These are phyloP conservation scores for Hydraecia micacea DNA, from an alignment of 2,888 invertebrate genomes.

Conservation along the genomic window DNA sequence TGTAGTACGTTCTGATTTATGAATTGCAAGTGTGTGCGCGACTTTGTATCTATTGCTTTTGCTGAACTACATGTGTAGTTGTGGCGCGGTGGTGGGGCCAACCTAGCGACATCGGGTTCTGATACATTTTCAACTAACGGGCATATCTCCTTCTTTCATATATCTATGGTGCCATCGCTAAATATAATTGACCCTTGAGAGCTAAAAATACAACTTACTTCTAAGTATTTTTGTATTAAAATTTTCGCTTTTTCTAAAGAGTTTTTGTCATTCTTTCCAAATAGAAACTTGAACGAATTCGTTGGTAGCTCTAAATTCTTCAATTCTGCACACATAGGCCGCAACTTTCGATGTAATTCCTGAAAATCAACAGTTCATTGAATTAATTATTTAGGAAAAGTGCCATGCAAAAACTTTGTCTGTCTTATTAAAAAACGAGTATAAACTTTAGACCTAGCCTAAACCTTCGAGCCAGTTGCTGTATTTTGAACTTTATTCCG, in stretches of 20 bases:
- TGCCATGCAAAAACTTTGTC: not conserved
- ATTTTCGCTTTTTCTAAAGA: constrained; percentile 95
- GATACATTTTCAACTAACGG: no score
- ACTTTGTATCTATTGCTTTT: no score
- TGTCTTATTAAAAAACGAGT: no score
- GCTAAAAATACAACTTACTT: constrained; percentile 90
- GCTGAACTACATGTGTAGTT: no score
- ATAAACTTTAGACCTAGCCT: no score
- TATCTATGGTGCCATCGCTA: not conserved
- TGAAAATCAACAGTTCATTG: constrained; percentile 71
- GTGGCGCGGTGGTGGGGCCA: no score
- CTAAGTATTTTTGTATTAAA: constrained; percentile 96
- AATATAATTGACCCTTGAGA: not conserved
- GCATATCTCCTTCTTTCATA: no score
- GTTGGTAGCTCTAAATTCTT: constrained; percentile 96
- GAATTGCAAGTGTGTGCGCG: no score
- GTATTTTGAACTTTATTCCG: not conserved
- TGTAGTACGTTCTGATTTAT: no score
- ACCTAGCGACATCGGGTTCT: no score
- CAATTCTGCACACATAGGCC: constrained; percentile 95
- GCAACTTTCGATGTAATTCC: constrained; percentile 95
- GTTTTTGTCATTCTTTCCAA: constrained; percentile 95
- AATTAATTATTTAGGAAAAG: not conserved
- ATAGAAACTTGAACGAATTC: constrained; percentile 94
- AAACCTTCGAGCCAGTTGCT: no score